Conservation (phyloP, 2,888 invertebrate species). For the Lacanobia wlatinum region DNA sequence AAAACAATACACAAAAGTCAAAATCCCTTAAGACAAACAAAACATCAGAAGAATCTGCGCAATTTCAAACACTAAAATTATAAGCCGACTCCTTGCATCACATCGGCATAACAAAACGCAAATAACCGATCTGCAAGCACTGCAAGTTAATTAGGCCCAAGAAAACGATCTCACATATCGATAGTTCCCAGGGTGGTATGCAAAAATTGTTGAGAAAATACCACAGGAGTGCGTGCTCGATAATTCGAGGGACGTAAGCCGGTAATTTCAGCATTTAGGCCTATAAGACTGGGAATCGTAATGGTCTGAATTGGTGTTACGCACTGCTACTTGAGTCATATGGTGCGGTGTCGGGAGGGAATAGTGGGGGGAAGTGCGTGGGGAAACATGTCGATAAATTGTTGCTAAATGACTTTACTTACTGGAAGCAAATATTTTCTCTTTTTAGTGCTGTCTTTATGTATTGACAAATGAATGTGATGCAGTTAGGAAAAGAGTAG, state of each 20-base stretch:
- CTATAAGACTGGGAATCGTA: slow-evolving; percentile 77
- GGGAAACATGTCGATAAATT: slow-evolving; percentile 20
- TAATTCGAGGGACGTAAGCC: slow-evolving; percentile 77
- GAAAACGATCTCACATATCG: slow-evolving; percentile 71
- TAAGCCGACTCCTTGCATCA: slow-evolving; percentile 51
- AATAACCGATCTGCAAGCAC: slow-evolving; percentile 77
- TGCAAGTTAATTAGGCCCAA: slow-evolving; percentile 82
- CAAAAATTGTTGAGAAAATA: slow-evolving; percentile 90
- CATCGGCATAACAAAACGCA: slow-evolving; percentile 70
- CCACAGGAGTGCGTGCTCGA: slow-evolving; percentile 83
- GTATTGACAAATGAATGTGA: background rate
- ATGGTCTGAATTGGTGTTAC: slow-evolving; percentile 66
- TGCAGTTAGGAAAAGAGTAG: background rate
- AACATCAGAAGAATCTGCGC: slow-evolving; percentile 32
- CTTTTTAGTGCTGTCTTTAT: too few species aligned
- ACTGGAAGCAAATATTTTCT: too few species aligned
- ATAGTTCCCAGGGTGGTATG: slow-evolving; percentile 88
- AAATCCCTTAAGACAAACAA: slow-evolving; percentile 6
- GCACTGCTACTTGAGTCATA: slow-evolving; percentile 54
- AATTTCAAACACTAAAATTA: slow-evolving; percentile 47
- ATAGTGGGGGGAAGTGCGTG: slow-evolving; percentile 2
- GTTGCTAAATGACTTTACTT: too few species aligned
- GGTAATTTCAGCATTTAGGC: slow-evolving; percentile 86
- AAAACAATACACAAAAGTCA: background rate
- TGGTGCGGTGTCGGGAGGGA: slow-evolving; percentile 2